Conservation (phyloP, 2,797 vertebrate species). For the Cossypha polioptera region DNA sequence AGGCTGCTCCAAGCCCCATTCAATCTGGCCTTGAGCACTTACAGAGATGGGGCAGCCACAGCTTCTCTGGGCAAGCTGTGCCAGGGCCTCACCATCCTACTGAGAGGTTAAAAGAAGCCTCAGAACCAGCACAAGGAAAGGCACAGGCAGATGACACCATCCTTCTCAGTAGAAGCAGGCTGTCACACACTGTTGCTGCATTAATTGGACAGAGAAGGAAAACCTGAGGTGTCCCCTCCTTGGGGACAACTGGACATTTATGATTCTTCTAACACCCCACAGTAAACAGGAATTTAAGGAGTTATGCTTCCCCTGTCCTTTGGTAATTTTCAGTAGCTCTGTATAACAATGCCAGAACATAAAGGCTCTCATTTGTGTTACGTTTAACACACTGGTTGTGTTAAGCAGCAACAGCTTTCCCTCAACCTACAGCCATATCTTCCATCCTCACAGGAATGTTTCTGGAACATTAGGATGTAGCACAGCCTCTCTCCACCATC, state of each 20-base stretch:
- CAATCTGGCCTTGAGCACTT: neutral
- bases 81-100: neutral
- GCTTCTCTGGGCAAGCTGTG: neutral
- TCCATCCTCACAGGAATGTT: neutral
- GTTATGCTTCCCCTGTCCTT: neutral
- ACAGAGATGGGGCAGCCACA: neutral
- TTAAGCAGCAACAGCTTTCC: neutral
- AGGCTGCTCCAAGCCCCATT: neutral
- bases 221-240: too few relatives aligned
- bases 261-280: neutral
- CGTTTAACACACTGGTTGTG: neutral
- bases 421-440: neutral
- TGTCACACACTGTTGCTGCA: neutral
- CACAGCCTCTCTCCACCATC: neutral
- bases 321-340: neutral
- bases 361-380: neutral
- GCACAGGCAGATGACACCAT: neutral
- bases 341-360: neutral
- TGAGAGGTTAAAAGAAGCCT: neutral
- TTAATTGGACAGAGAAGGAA: neutral
- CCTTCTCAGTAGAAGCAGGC: neutral
- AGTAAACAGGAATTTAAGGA: fast-evolving
- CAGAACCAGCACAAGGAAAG: neutral
- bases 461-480: neutral
- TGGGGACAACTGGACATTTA: neutral